Percentiles rank a stretch among this genome's conserved stretches.
Conservation (phyloP, 1,140 invertebrate species). For the Hycleus cichorii region DNA sequence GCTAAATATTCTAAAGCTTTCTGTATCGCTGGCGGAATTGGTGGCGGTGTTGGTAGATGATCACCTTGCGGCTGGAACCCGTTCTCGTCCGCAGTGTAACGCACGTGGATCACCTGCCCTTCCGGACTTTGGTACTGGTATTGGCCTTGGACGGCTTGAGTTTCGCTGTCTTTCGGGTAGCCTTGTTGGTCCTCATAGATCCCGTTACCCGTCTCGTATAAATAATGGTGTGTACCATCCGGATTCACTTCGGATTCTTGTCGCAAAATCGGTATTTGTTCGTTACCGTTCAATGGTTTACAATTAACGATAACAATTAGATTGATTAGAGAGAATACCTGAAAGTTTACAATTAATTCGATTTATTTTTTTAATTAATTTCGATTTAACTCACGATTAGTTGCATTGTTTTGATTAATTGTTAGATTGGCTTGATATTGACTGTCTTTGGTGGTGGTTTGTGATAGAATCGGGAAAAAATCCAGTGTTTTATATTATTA, state of each 20-base stretch:
- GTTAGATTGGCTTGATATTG: no score
- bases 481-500: no score
- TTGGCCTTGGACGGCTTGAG: constrained; percentile 34
- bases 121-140: constrained; percentile 33
- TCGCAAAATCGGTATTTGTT: constrained; percentile 42
- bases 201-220: constrained; percentile 52
- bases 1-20: constrained; percentile 45
- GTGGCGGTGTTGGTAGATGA: constrained; percentile 49
- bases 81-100: constrained; percentile 57
- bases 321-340: no score
- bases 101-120: constrained; percentile 48
- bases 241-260: constrained; percentile 51
- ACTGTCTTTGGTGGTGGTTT: no score
- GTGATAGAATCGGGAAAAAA: no score
- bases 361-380: no score
- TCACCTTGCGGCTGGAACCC: constrained; percentile 53
- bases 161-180: constrained; percentile 33
- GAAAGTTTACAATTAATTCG: no score
- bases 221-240: constrained; percentile 52
- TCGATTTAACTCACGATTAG: no score
- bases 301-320: no score
- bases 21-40: constrained; percentile 47
- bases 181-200: constrained; percentile 44
- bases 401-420: no score
- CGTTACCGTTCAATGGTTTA: neutral